phyloP scores from a whole-genome alignment of 1,140 invertebrate species.

The Xylocopa sonorina region DNA sequence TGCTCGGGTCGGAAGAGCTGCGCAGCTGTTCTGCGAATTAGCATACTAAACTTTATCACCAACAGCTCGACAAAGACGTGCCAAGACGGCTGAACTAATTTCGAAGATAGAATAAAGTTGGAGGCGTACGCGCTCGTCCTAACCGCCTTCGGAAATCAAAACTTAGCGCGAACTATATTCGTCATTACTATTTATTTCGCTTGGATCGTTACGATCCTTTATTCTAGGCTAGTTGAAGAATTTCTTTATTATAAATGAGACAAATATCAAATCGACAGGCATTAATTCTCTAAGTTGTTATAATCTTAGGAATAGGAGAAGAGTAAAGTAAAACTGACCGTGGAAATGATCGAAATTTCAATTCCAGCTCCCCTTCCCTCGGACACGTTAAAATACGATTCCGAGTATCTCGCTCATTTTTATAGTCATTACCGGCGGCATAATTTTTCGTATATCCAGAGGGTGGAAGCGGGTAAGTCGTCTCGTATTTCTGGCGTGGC shows the following conservation, averaged over 20 bases:
- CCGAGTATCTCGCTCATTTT: slow-evolving; percentile 66
- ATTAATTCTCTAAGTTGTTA: no score
- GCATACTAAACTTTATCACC: slow-evolving; percentile 83
- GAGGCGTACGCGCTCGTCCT: slow-evolving; percentile 68
- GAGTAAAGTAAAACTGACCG: not conserved
- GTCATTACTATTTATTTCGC: slow-evolving; percentile 72
- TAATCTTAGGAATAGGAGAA: no score
- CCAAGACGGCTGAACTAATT: slow-evolving; percentile 82
- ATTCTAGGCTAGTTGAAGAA: no score
- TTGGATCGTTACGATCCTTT: not conserved
- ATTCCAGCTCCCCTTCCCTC: not conserved
- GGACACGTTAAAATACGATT: slow-evolving; percentile 63
- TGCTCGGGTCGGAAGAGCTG: slow-evolving; percentile 73
- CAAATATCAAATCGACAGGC: no score
- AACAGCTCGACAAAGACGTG: slow-evolving; percentile 82
- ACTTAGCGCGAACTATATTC: slow-evolving; percentile 70
- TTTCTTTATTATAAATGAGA: no score
- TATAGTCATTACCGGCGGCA: slow-evolving; percentile 69
- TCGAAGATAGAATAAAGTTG: slow-evolving; percentile 82
- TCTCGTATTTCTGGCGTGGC: slow-evolving; percentile 63
- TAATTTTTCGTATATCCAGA: slow-evolving; percentile 71
- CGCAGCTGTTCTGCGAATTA: slow-evolving; percentile 82
- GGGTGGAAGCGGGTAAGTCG: slow-evolving; percentile 39
- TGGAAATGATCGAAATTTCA: slow-evolving; percentile 38
- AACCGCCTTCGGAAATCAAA: slow-evolving; percentile 71